phyloP scores from a whole-genome alignment of 2,888 invertebrate species.

The Catocala nupta region DNA sequence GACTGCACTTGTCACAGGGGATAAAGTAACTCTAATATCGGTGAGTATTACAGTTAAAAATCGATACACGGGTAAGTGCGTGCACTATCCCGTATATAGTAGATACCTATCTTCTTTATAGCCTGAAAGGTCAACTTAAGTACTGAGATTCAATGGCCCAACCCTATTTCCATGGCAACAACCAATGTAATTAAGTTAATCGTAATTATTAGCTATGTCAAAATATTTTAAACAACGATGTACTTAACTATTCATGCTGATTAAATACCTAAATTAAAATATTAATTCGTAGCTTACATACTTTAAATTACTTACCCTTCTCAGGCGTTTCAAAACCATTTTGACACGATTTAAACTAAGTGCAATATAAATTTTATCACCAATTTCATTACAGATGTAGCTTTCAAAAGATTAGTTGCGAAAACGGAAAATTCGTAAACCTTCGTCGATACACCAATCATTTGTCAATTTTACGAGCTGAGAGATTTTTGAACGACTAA shows the following conservation, averaged over 20 bases:
- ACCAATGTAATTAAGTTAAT: background rate
- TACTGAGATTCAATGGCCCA: too few relatives aligned
- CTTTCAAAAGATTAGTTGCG: constrained; percentile 42
- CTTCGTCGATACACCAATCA: constrained; percentile 50
- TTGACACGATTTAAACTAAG: constrained; percentile 17
- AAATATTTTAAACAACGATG: background rate
- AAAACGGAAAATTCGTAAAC: constrained; percentile 60
- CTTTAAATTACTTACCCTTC: constrained; percentile 56
- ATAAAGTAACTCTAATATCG: too few relatives aligned
- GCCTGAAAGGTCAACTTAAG: too few relatives aligned
- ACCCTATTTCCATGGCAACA: constrained; percentile 5
- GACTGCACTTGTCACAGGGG: too few relatives aligned
- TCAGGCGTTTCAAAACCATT: constrained; percentile 60
- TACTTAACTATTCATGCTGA: too few relatives aligned
- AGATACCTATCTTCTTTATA: too few relatives aligned
- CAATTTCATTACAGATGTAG: constrained; percentile 39
- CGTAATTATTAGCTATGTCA: background rate
- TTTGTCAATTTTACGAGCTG: constrained; percentile 62
- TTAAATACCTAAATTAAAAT: too few relatives aligned
- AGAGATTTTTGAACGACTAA: constrained; percentile 54
- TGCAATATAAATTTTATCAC: constrained; percentile 27
- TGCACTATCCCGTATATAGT: too few relatives aligned
- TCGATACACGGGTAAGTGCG: too few relatives aligned
- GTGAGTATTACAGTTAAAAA: too few relatives aligned
- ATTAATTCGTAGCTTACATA: background rate